phyloP scores from a whole-genome alignment of 2,113 vertebrate genomes.

The Enhydra lutris region DNA sequence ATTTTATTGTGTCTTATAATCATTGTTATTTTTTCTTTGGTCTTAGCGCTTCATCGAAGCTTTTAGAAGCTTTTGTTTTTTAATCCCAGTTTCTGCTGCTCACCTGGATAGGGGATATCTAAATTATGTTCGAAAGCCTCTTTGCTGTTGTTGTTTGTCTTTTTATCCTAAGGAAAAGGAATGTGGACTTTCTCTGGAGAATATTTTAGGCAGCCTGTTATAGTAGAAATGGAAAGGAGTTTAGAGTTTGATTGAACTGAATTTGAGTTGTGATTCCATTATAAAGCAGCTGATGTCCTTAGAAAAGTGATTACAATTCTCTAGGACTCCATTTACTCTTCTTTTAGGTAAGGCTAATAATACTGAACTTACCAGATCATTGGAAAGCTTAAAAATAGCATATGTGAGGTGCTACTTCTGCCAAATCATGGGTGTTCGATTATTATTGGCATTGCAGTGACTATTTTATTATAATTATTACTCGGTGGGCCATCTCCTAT shows the following conservation, averaged over 20 bases:
- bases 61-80: not conserved
- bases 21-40: not conserved
- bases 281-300: not conserved
- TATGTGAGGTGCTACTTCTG: not conserved
- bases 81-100: not conserved
- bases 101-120: not conserved
- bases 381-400: not conserved
- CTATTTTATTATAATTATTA: not conserved
- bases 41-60: not conserved
- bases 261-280: not conserved
- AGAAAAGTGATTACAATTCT: not conserved
- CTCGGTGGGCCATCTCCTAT: not conserved
- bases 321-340: not conserved
- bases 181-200: not conserved
- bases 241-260: not conserved
- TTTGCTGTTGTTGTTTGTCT: not conserved
- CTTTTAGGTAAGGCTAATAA: not conserved
- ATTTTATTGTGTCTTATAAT: not conserved
- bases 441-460: not conserved
- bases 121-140: not conserved
- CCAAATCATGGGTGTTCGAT: fast-evolving
- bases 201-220: not conserved
- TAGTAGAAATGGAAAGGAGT: not conserved
- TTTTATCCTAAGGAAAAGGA: not conserved
- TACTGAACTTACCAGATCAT: not conserved